phyloP scores from a whole-genome alignment of 2,113 vertebrate species.

The Hoplias malabaricus region DNA sequence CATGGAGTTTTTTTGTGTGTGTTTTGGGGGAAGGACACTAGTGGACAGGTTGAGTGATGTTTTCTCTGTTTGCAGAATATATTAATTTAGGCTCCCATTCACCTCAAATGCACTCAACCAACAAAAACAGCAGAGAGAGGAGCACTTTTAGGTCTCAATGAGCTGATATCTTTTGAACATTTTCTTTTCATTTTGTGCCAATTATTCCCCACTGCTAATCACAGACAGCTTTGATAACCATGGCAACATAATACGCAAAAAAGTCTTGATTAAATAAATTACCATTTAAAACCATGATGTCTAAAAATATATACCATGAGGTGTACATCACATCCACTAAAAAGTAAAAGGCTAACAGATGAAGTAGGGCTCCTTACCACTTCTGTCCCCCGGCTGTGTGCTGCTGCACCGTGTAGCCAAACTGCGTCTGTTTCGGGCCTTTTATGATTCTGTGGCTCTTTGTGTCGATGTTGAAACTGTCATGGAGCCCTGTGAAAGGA shows the following conservation, averaged over 20 bases:
- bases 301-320: not conserved
- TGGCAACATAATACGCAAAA: too few species aligned
- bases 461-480: constrained; percentile 91
- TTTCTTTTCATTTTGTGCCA: not conserved
- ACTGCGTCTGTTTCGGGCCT: constrained; percentile 86
- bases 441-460: constrained; percentile 81
- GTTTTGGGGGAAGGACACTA: constrained; percentile 22
- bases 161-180: not conserved
- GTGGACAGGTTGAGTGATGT: not conserved
- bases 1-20: not conserved
- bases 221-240: not conserved
- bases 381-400: constrained; percentile 87
- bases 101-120: not conserved
- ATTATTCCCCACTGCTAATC: not conserved
- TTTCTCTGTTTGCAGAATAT: constrained; percentile 3
- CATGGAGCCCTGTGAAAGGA: constrained; percentile 72
- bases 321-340: not conserved
- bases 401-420: constrained; percentile 96
- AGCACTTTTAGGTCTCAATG: not conserved
- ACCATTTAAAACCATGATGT: too few species aligned
- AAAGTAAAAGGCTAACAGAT: not conserved
- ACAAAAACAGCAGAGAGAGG: not conserved
- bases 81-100: not conserved
- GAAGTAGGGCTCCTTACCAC: constrained; percentile 78
- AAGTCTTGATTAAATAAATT: too few species aligned